Base-by-base conservation (phyloP, 2,888 invertebrate genomes). In the Blastobasis adustella region DNA sequence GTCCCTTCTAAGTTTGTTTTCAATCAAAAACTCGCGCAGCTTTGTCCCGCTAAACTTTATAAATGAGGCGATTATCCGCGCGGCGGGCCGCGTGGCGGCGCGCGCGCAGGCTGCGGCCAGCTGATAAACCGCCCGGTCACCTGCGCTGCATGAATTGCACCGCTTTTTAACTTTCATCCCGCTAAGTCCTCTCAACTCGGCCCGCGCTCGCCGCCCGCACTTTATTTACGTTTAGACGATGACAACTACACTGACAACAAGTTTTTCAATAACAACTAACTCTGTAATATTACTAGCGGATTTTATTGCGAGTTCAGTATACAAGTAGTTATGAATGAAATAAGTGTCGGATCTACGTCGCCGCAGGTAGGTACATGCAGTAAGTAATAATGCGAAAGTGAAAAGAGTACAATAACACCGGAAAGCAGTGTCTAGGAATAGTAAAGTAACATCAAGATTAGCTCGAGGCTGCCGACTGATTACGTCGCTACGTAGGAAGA, bases 1-100 rank as follows among this genome's bases (percentile, higher is more conserved):
- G 88, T 88, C 87, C 88, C 88, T 88, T 86, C 88, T 85, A 87
- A 88, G 88, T 88, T 88, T 88, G 85, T 87, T 88, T 88, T 88
- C 88, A 88, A 88, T 88, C 88, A 88, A 87, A 87, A 87, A 87
- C 86, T 87, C 85, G 75, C 78, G 76, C 82, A 82, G 87, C 85
- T 86, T 87, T 86, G 85, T 85, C 77, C 78, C 78, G 83, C 80
- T 88, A 87, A 87, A 87, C 88, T 88, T 88, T 87, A 87, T 88
- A 87, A 87, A 88, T 87, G 87, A 86, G 84, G 77, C 88, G 88
- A 88, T 88, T 88, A 88, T 87, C 88, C 88, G 67, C 73, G 73
- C 70, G 69, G 70, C 65, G 67, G 67, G 71, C 59, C 61, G 63
- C 59, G 47, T 53, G 55, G 52, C 52, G 10, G 42, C 50, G 49